Evolutionary conservation across 2,113 vertebrate genomes (phyloP).

Genomic region (Probosciger aterrimus): DNA sequence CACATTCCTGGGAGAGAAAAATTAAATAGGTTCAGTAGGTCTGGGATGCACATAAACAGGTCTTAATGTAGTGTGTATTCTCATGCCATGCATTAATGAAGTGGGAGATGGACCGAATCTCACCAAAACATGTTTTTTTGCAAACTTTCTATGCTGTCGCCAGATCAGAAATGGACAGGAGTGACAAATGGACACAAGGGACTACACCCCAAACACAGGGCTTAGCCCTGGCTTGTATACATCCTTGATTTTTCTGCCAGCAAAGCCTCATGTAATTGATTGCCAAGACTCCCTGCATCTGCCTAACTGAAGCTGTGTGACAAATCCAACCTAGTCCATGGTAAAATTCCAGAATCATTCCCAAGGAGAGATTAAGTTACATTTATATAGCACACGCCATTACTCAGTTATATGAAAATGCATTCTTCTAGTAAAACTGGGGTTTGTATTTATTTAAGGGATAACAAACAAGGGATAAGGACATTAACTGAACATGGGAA

Average conservation of each 20-base stretch:
- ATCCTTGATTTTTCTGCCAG: background rate
- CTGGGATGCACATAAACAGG: slow-evolving; percentile 15
- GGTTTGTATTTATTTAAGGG: background rate
- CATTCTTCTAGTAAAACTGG: background rate
- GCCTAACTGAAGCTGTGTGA: fast-evolving
- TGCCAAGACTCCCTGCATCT: background rate
- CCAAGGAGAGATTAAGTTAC: background rate
- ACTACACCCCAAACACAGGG: background rate
- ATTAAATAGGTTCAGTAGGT: slow-evolving; percentile 33
- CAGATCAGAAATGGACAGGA: background rate
- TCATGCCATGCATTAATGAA: slow-evolving; percentile 28
- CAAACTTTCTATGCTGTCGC: background rate
- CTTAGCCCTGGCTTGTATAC: background rate
- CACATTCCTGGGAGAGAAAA: slow-evolving; percentile 14
- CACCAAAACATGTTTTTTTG: background rate
- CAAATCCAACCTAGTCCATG: background rate
- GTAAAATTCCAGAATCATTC: background rate
- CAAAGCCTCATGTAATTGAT: background rate
- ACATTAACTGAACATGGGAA: background rate
- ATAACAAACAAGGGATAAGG: background rate
- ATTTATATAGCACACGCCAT: background rate
- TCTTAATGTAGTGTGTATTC: slow-evolving; percentile 17
- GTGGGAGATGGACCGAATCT: background rate
- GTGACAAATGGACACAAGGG: background rate
- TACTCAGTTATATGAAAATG: background rate